Base-by-base conservation (phyloP, 1,140 invertebrate genomes). In the Polyergus mexicanus region DNA sequence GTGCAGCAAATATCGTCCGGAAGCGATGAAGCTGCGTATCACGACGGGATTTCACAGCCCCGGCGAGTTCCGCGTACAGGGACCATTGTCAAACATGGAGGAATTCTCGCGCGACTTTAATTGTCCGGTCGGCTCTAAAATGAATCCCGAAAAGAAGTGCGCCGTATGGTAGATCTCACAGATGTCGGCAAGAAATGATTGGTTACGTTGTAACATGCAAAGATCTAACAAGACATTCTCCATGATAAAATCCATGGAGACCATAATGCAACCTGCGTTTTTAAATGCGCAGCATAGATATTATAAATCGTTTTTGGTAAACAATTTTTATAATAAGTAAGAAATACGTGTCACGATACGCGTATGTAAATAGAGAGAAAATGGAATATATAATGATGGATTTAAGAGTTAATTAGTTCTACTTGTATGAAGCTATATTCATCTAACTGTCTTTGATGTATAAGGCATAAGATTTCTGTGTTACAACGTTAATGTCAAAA, bases 131-230 rank as follows among this genome's bases (percentile, higher is more conserved):
- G 97, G 97, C 2, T 97, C 97, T 0, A 96, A 96, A 41, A 99
- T 99, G 98, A 99, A 99, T 94, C 98, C 98, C 1, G 91, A 93
- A 19, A 96, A 98, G 0, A 99, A 99, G 93, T 99, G 99, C 95
- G 95, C 96, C 92, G 97, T 98, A 19, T 98, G 97, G 97, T 98
- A 97, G 95, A 90, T 8, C 22, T 51, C 47, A 51, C 0, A 78
- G 19, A 5, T 65, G 25, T 69, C 63, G 10, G 11, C 32, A 10
- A 66, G 35, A n/a, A n/a, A n/a, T 28, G n/a, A 60, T 16, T 7
- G 32, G 77, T 10, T 32, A n/a, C 25, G n/a, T 44, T 85, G 16
- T 44, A n/a, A 32, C 22, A 28, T 81, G 66, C 28, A 44, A 81
- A 81, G 25, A n/a, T 56, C 10, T 16, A 38, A 41, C 11, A 41